Percentiles rank a stretch among this genome's conserved stretches.
Evolutionary conservation across 2,113 vertebrate species (phyloP).

Genomic region (Salvelinus sp.): DNA sequence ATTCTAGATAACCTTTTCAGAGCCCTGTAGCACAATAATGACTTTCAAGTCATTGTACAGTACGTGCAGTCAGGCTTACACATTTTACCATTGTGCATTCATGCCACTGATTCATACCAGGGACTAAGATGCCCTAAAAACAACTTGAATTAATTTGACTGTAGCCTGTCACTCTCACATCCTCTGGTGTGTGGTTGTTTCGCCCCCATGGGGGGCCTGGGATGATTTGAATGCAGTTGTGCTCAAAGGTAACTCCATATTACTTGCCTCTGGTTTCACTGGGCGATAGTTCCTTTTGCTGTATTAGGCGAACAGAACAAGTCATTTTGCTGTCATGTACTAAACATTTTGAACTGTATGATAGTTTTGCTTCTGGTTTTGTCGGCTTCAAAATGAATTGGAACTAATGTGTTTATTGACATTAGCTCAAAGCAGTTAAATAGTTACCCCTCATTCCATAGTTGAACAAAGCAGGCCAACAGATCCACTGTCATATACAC

Average conservation of each 20-base stretch:
- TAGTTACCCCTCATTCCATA: slow-evolving; percentile 6
- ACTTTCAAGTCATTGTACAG: neutral
- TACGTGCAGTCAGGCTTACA: neutral
- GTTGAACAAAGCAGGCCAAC: slow-evolving; percentile 20
- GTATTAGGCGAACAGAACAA: neutral
- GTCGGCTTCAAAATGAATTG: neutral
- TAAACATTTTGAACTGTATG: neutral
- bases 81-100: neutral
- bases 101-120: slow-evolving; percentile 1
- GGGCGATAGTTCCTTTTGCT: neutral
- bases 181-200: neutral
- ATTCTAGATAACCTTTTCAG: neutral
- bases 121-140: slow-evolving; percentile 5
- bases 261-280: neutral
- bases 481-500: slow-evolving; percentile 12
- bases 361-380: neutral
- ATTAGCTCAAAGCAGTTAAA: slow-evolving; percentile 19
- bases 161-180: slow-evolving; percentile 2
- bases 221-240: slow-evolving; percentile 10
- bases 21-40: neutral
- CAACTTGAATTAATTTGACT: slow-evolving; percentile 6
- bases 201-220: neutral
- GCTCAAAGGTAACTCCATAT: neutral
- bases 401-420: slow-evolving; percentile 33
- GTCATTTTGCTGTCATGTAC: neutral